Evolutionary conservation across 2,888 invertebrate species (phyloP), one percentile per base, ranked within the genome.

Genomic region (Zonitis immaculata): DNA sequence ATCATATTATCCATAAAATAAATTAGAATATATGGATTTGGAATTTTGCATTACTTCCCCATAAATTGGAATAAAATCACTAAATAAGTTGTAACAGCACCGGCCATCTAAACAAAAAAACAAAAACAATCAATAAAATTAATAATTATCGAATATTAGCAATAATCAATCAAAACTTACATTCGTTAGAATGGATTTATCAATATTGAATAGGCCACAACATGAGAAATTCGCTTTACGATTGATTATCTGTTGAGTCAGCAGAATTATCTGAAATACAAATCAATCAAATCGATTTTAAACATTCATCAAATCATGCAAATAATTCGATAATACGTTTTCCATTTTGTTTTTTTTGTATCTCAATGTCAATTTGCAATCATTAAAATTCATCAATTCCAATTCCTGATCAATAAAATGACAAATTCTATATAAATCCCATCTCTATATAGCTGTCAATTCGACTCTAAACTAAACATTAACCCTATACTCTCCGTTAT

Each of bases 141-240:
- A 18, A 18, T 16, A 35, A 35, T 8, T 16, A 9, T 12, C 8
- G 11, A 16, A 4, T 35, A 16, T 18, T 18, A 27, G 7, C 4
- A 27, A 1, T 14, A 18, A 35, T 16, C 7, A 35, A 35, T 42
- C 3, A 32, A 30, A 45, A 62, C n/a, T 60, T 61, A 68, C 67
- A 12, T 66, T 61, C 27, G 66, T 66, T 7, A 66, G 43, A 9
- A 68, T 47, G 4, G 61, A 58, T 49, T 66, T 60, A 46, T 63
- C 56, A 25, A 68, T 64, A 25, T 53, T 54, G 43, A 68, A 66
- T 48, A 64, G 63, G 42, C 67, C 67, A 53, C 65, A 63, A 8
- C 63, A 58, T 32, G 58, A 55, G 39, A 68, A 66, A 16, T 55
- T 58, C 11, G 66, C 54, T 25, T 57, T 56, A n/a, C 60, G 57